Evolutionary conservation across 2,113 vertebrate genomes (phyloP).

Genomic region (Raja brachyura): DNA sequence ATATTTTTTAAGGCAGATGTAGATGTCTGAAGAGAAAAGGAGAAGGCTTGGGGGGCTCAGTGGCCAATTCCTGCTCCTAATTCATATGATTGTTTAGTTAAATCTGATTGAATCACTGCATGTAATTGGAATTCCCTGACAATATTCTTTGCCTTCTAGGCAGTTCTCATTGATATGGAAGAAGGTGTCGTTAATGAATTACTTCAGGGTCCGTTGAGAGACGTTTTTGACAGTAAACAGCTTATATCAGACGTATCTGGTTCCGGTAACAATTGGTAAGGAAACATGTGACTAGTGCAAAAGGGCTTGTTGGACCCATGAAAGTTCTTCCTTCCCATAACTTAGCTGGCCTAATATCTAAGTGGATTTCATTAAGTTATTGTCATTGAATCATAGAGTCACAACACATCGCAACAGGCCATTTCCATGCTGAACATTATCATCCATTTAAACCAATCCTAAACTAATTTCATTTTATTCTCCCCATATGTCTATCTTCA

Average conservation of each 20-base stretch:
- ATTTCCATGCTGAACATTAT: no score
- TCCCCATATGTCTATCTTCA: no score
- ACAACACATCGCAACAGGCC: no score
- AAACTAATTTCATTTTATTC: no score
- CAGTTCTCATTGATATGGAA: constrained; percentile 95
- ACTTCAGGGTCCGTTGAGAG: constrained; percentile 81
- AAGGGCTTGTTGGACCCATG: not conserved
- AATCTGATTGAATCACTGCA: not conserved
- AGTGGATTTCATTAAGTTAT: not conserved
- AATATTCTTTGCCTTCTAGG: constrained; percentile 57
- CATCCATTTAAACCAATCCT: no score
- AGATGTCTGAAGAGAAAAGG: no score
- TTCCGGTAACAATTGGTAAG: constrained; percentile 98
- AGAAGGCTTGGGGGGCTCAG: no score
- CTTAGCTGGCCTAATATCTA: not conserved
- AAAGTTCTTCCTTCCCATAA: not conserved
- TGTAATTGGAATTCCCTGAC: constrained; percentile 25
- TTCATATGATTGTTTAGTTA: not conserved
- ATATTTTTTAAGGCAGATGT: no score
- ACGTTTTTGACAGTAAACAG: constrained; percentile 86
- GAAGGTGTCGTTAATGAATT: constrained; percentile 92
- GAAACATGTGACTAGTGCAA: constrained; percentile 13
- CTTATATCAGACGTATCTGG: constrained; percentile 93
- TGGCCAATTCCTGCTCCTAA: no score
- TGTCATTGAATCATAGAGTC: no score